A percentile compares a stretch with the other conserved stretches of the same genome.
phyloP scores from a whole-genome alignment of 2,888 invertebrate genomes.

The Campoplex nolae region DNA sequence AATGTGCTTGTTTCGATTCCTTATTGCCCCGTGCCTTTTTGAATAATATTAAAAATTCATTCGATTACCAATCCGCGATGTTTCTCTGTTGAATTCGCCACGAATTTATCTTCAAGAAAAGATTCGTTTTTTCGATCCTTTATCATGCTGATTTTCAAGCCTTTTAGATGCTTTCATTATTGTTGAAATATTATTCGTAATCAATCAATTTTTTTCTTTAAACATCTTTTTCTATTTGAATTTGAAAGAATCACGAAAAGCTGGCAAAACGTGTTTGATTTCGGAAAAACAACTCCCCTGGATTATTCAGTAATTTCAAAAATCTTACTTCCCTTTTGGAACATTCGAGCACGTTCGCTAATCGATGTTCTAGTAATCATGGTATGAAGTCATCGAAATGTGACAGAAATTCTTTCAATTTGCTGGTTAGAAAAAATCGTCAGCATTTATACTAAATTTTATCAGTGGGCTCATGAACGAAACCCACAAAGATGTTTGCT shows the following conservation, averaged over 20 bases:
- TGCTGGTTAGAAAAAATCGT: neutral
- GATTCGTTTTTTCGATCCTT: neutral
- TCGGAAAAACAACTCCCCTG: neutral
- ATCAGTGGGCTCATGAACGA: too few species aligned
- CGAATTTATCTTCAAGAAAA: neutral
- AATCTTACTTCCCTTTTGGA: neutral
- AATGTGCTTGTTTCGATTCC: slow-evolving; percentile 16
- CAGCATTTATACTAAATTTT: too few species aligned
- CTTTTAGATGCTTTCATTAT: neutral
- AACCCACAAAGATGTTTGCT: neutral
- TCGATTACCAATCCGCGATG: neutral
- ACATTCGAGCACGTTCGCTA: neutral
- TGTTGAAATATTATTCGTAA: too few species aligned
- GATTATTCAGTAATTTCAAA: neutral
- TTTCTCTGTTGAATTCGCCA: neutral
- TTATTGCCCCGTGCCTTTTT: slow-evolving; percentile 59
- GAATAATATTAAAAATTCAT: slow-evolving; percentile 26
- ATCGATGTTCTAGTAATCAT: neutral
- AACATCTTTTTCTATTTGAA: neutral
- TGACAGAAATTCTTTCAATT: neutral
- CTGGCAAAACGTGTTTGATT: neutral
- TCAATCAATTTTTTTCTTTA: neutral
- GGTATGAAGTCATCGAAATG: neutral
- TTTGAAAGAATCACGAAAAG: neutral
- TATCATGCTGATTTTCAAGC: neutral